Base-by-base conservation (phyloP, 2,888 invertebrate species). In the Flexamia atlantica region DNA sequence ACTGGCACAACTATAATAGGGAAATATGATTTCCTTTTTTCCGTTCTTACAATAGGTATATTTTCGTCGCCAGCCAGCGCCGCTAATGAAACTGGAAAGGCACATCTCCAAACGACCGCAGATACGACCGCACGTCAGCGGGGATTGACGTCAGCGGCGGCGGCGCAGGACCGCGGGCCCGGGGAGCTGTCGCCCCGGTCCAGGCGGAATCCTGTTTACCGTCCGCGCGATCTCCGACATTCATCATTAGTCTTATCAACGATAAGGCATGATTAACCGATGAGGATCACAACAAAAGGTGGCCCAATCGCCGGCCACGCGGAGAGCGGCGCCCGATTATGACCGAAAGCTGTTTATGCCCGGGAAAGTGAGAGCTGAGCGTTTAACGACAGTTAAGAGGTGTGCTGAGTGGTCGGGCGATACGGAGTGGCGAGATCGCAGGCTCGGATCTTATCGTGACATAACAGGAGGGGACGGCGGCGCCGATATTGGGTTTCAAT, bases 161-260 rank as follows among this genome's bases (percentile, higher is more conserved):
- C 46, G 46, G 46, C n/a, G n/a, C n/a, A n/a, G n/a, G n/a, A n/a
- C n/a, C n/a, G 40, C 40, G 12, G n/a, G 40, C 40, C 12, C 7
- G 46, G 12, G 46, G n/a, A 46, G 46, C 46, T 50, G 50, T 7
- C 25, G 57, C 9, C 23, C 57, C 0, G 9, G 23, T 23, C 53
- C 64, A 30, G 17, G 20, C 14, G 64, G 64, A 14, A 64, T 64
- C 64, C 64, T 64, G 64, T 64, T 64, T 64, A 14, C 64, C 7
- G 12, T 28, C 64, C 5, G 4, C 64, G 20, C 64, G 14, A 64
- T 64, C 57, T 57, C 30, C 3, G 30, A 28, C 64, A 12, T 14
- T 64, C 64, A 28, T 64, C 64, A 20, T 64, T 64, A 64, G 64
- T 64, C 36, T 36, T 7, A 57, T 57, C 57, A 4, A 23, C 20